These are phyloP conservation scores for Lytechinus pictus DNA, from an alignment of 35 echinoderm and acorn worm genomes.

Conservation along the genomic window DNA sequence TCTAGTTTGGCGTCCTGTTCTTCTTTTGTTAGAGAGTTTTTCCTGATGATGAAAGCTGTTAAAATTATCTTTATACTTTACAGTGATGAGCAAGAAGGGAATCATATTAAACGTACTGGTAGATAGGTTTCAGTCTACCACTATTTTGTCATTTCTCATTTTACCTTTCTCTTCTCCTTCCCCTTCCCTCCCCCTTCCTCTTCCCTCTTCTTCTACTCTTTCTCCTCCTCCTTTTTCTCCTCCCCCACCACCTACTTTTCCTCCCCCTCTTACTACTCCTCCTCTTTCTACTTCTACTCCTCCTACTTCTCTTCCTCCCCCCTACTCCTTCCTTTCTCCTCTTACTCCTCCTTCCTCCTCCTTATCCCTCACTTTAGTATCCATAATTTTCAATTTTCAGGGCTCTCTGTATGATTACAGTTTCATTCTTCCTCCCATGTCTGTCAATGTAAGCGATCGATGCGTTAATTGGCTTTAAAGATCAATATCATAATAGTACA, in stretches of 20 bases:
- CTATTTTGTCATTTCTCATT: too few relatives aligned
- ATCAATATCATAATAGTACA: conserved; percentile 6
- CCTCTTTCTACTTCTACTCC: too few relatives aligned
- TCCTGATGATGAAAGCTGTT: background rate
- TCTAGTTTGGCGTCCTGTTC: background rate
- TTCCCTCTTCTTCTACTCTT: too few relatives aligned
- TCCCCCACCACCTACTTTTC: background rate
- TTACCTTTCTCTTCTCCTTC: too few relatives aligned
- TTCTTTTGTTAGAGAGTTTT: background rate
- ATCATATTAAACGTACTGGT: background rate
- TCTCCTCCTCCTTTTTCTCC: background rate
- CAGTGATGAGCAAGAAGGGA: background rate
- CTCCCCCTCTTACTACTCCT: background rate
- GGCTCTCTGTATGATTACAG: too few relatives aligned
- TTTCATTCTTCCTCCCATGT: background rate
- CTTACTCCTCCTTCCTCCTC: too few relatives aligned
- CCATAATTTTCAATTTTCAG: too few relatives aligned
- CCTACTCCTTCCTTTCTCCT: too few relatives aligned
- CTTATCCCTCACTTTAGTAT: too few relatives aligned
- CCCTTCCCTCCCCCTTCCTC: too few relatives aligned
- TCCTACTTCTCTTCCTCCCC: too few relatives aligned
- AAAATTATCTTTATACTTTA: background rate
- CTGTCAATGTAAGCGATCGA: conserved; percentile 1
- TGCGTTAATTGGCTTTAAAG: background rate
- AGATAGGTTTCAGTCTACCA: too few relatives aligned